These are phyloP conservation scores for Beroe forskalii DNA, from an alignment of 37 sponge, comb jelly and placozoan genomes.

Conservation along the genomic window DNA sequence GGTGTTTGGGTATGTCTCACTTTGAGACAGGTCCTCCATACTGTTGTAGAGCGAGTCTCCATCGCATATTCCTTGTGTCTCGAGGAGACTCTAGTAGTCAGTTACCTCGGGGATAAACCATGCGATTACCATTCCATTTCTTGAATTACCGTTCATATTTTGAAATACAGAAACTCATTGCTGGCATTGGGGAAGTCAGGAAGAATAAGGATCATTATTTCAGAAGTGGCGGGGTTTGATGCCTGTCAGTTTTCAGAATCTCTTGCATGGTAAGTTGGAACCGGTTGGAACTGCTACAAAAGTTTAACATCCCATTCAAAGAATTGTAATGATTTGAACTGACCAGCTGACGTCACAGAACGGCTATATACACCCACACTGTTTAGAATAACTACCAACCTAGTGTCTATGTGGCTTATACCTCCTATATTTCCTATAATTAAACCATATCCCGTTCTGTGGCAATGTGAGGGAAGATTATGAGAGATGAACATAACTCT, in stretches of 20 bases:
- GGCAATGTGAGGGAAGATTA: constrained; percentile 64
- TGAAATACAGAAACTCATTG: background rate
- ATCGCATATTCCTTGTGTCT: constrained; percentile 66
- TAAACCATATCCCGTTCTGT: background rate
- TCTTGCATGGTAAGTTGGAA: too few relatives aligned
- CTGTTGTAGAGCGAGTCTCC: constrained; percentile 63
- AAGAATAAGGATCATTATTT: too few relatives aligned
- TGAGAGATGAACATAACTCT: constrained; percentile 65
- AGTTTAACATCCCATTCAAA: too few relatives aligned
- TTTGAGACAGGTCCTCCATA: background rate
- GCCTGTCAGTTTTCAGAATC: too few relatives aligned
- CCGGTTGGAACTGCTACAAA: too few relatives aligned
- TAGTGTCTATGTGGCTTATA: background rate
- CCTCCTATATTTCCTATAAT: constrained; percentile 5
- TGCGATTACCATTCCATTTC: constrained; percentile 38
- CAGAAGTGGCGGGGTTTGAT: too few relatives aligned
- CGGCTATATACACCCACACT: background rate
- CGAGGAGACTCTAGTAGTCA: constrained; percentile 61
- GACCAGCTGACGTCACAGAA: constrained; percentile 18
- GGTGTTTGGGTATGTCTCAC: constrained; percentile 20
- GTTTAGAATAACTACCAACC: background rate
- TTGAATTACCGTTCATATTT: background rate
- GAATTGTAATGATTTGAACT: constrained; percentile 62
- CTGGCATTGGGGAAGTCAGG: background rate
- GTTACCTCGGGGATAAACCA: constrained; percentile 65